These are phyloP conservation scores for Stenotaenia linearis DNA, from an alignment of 2,888 invertebrate genomes.

Conservation along the genomic window DNA sequence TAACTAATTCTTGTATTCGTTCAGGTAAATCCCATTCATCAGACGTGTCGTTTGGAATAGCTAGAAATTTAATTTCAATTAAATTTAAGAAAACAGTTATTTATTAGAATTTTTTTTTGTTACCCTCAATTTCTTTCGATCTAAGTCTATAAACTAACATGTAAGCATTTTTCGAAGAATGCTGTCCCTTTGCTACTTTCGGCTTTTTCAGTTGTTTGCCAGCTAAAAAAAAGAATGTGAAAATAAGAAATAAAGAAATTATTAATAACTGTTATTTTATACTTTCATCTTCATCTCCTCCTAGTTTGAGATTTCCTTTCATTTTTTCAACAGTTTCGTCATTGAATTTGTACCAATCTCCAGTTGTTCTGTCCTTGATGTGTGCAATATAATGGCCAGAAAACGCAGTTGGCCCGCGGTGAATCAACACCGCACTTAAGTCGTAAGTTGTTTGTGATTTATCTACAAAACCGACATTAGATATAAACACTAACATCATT, in stretches of 20 bases:
- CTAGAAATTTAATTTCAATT: constrained; percentile 27
- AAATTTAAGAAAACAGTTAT: not conserved
- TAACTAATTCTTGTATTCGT: constrained; percentile 43
- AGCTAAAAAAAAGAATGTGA: not conserved
- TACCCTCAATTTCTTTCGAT: constrained; percentile 34
- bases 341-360: constrained; percentile 61
- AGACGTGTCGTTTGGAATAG: constrained; percentile 37
- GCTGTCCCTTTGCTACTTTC: constrained; percentile 44
- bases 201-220: not conserved
- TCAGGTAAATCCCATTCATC: constrained; percentile 40
- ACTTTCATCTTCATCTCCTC: constrained; percentile 51
- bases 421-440: constrained; percentile 60
- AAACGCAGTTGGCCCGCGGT: constrained; percentile 59
- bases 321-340: constrained; percentile 53
- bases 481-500: not conserved
- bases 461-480: constrained; percentile 32
- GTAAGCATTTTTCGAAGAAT: constrained; percentile 58
- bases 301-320: constrained; percentile 46
- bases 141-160: constrained; percentile 57
- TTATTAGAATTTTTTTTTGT: not conserved
- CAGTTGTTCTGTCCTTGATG: constrained; percentile 51
- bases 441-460: constrained; percentile 49
- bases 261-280: constrained; percentile 40
- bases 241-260: no score
- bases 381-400: constrained; percentile 62